Base-by-base conservation (phyloP, 1,140 invertebrate species). In the Drosophila sproati region DNA sequence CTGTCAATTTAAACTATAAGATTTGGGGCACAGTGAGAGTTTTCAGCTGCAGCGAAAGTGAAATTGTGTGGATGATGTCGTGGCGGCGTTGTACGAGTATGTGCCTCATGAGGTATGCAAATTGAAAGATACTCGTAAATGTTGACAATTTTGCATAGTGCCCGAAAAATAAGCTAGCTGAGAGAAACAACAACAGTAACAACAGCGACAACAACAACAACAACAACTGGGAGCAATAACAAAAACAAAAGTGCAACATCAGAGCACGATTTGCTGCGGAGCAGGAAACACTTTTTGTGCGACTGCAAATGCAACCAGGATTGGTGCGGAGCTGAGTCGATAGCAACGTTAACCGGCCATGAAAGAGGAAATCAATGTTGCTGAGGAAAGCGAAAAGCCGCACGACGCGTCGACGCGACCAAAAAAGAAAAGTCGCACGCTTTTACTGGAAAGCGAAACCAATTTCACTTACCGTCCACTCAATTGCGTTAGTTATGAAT, bases 281-380 rank as follows among this genome's bases (percentile, higher is more conserved):
- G 81, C 81, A 83, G 81, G 81, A 83, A 83, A 83, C 77, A 83
- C 73, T 83, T 81, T 63, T 57, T 66, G 54, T 75, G 59, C 50
- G 57, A 77, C 51, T 54, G 61, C 68, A 47, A 52, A 48, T 39
- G 54, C 57, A 69, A 55, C 52, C 2, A 48, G n/a, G 20, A 37
- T 8, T 41, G 32, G 32, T 41, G 54, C 48, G 32, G 29, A 29
- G 54, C 54, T 55, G 54, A 39, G 54, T 34, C 28, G 20, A 57
- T 57, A 31, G 52, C 72, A 37, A 34, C 76, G 47, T 6, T 61
- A 82, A 82, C 83, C 81, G 81, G 81, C 81, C 81, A 83, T 83
- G 81, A 83, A 83, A 83, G 81, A 85, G 81, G 81, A 83, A 83
- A 83, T 83, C 81, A 83, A 83, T 83, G 81, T 85, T 83, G 81